Evolutionary conservation across 2,888 invertebrate species (phyloP).

Genomic region (Acanthococcus lagerstroemiae): DNA sequence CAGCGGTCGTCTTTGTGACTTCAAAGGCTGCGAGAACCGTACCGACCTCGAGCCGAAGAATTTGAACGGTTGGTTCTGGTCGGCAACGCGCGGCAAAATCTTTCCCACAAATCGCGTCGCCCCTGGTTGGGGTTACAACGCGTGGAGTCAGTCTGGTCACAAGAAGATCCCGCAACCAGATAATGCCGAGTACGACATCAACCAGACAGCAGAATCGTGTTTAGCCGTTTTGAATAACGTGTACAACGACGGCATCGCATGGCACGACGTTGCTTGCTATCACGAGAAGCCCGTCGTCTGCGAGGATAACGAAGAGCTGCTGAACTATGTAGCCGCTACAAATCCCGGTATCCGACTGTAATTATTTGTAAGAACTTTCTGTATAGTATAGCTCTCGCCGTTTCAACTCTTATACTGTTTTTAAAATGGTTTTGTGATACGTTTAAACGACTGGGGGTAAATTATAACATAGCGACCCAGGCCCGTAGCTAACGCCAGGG

Average conservation of each 20-base stretch:
- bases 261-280: slow-evolving; percentile 90
- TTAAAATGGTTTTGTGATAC: too few species aligned
- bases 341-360: slow-evolving; percentile 75
- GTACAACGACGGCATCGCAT: slow-evolving; percentile 84
- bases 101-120: slow-evolving; percentile 60
- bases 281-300: slow-evolving; percentile 87
- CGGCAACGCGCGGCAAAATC: slow-evolving; percentile 77
- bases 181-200: slow-evolving; percentile 84
- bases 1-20: slow-evolving; percentile 81
- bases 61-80: slow-evolving; percentile 87
- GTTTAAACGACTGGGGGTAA: too few species aligned
- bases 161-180: slow-evolving; percentile 80
- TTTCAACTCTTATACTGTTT: too few species aligned
- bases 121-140: slow-evolving; percentile 68
- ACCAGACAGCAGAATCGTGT: slow-evolving; percentile 77
- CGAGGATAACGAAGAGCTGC: slow-evolving; percentile 79
- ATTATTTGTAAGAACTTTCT: slow-evolving; percentile 37
- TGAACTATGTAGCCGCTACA: slow-evolving; percentile 72
- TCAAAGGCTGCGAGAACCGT: slow-evolving; percentile 82
- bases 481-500: too few species aligned
- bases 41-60: slow-evolving; percentile 76
- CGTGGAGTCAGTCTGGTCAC: slow-evolving; percentile 84
- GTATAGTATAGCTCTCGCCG: not conserved
- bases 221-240: slow-evolving; percentile 81
- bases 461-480: too few species aligned